Percentiles rank a stretch among this genome's conserved stretches.
Conservation (phyloP, 1,140 invertebrate species). For the Araneus ventricosus region DNA sequence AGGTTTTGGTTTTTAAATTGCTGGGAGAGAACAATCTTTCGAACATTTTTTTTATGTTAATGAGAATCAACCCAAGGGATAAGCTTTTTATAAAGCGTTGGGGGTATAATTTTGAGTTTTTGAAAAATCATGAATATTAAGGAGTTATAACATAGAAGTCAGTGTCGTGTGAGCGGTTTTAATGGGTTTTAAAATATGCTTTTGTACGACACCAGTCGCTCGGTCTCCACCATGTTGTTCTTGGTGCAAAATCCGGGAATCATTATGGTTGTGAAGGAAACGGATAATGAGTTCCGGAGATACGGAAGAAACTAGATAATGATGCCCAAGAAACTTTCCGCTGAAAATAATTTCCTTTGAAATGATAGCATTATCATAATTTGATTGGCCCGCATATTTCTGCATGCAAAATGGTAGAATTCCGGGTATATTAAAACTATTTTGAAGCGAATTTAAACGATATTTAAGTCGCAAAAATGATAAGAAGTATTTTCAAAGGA, state of each 20-base stretch:
- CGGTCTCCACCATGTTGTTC: not conserved
- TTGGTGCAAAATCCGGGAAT: not conserved
- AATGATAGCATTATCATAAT: constrained; percentile 26
- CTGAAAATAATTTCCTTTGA: not conserved
- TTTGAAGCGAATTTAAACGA: not conserved
- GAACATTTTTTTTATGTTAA: constrained; percentile 55
- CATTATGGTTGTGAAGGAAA: not conserved
- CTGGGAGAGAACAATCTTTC: not conserved
- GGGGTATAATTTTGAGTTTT: constrained; percentile 2
- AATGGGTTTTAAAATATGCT: constrained; percentile 9
- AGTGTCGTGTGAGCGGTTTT: not conserved
- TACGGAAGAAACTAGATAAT: not conserved
- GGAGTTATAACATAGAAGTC: constrained; percentile 18
- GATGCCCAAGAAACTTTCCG: not conserved
- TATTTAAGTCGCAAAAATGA: not conserved
- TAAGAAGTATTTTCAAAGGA: not conserved
- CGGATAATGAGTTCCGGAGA: not conserved
- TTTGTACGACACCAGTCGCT: not conserved
- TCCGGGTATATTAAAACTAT: not conserved
- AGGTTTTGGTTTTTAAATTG: not conserved
- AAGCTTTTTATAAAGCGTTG: not conserved
- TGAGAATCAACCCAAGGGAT: constrained; percentile 33
- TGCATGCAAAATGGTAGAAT: not conserved
- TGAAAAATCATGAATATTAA: constrained; percentile 34
- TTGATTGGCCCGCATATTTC: not conserved